Conservation (phyloP, 2,113 vertebrate species). For the Seriola quinqueradiata region DNA sequence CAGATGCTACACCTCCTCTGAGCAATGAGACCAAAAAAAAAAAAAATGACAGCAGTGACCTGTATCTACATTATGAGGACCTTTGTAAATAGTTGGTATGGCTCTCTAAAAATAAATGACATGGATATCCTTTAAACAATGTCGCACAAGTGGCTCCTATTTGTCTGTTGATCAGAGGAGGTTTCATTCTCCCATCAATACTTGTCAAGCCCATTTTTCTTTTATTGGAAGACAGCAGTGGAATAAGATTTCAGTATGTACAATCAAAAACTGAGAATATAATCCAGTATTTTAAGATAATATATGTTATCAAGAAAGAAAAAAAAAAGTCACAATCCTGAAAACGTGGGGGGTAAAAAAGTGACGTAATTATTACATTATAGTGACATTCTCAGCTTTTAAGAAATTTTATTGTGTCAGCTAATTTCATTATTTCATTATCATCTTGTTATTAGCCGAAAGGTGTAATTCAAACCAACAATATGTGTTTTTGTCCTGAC, state of each 20-base stretch:
- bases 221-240: slow-evolving; percentile 3
- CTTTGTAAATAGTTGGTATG: slow-evolving; percentile 70
- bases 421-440: not conserved
- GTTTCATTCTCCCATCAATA: slow-evolving; percentile 67
- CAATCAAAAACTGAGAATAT: slow-evolving; percentile 4
- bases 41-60: slow-evolving; percentile 49
- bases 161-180: slow-evolving; percentile 62
- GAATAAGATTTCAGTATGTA: not conserved
- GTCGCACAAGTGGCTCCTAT: slow-evolving; percentile 69
- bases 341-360: not conserved
- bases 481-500: not conserved
- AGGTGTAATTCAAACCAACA: not conserved
- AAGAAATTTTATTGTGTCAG: not conserved
- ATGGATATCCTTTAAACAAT: slow-evolving; percentile 76
- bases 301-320: not conserved
- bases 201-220: slow-evolving; percentile 53
- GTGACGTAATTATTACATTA: not conserved
- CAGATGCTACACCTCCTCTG: slow-evolving; percentile 51
- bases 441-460: not conserved
- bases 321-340: not conserved
- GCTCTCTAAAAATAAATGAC: slow-evolving; percentile 78
- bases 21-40: slow-evolving; percentile 27
- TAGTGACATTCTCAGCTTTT: not conserved
- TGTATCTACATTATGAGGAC: slow-evolving; percentile 64
- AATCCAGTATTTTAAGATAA: not conserved